Conservation (phyloP, 2,888 invertebrate species). For the Esperia sulphurella region DNA sequence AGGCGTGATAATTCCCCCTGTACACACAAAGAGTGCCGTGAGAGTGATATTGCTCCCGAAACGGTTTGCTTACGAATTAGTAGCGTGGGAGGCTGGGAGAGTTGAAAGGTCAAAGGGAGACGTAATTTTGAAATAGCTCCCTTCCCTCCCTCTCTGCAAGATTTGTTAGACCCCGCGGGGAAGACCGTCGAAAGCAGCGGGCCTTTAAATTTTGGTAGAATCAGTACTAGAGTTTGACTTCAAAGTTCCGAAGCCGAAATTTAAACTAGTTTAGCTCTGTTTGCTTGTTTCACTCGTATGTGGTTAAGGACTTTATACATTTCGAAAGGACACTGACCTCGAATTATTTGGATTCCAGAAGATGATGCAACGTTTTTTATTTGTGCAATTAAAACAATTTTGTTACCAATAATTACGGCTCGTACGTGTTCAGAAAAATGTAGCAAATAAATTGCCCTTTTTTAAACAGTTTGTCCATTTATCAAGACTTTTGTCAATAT, state of each 20-base stretch:
- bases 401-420: conserved; percentile 8
- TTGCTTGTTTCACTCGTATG: background rate
- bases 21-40: conserved; percentile 72
- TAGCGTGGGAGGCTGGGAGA: conserved; percentile 56
- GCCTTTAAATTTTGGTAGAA: background rate
- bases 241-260: conserved; percentile 29
- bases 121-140: background rate
- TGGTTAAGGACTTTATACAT: background rate
- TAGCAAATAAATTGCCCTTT: background rate
- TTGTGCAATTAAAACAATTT: conserved; percentile 11
- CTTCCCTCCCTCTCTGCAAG: background rate
- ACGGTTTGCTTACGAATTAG: conserved; percentile 64
- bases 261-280: conserved; percentile 4
- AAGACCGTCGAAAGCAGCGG: conserved; percentile 23
- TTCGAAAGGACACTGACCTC: conserved; percentile 1
- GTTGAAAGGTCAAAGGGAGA: conserved; percentile 58
- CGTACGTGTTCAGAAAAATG: conserved; percentile 34
- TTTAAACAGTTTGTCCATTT: background rate
- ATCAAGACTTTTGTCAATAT: background rate
- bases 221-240: conserved; percentile 23
- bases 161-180: background rate
- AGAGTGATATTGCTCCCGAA: conserved; percentile 69
- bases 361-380: conserved; percentile 1
- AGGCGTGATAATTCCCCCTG: conserved; percentile 74
- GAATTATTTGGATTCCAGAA: background rate